Evolutionary conservation across 64 coral and sea anemone genomes (phyloP).

Genomic region (Montipora efflorescens): DNA sequence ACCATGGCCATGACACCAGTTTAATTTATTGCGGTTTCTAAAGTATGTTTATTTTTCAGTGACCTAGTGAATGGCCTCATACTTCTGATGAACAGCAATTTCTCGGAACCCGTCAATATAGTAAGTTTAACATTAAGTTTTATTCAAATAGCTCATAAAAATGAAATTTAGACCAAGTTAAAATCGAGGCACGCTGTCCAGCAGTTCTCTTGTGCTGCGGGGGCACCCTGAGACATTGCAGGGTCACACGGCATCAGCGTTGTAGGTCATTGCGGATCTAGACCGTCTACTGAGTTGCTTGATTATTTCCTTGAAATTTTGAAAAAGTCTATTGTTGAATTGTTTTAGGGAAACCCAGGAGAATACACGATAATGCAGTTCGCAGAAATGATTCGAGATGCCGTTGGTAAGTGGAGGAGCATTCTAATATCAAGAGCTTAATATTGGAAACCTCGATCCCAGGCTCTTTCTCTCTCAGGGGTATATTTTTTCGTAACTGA

Average conservation of each 20-base stretch:
- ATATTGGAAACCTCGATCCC: no score
- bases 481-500: no score
- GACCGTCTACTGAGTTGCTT: not conserved
- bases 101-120: conserved; percentile 87
- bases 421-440: not conserved
- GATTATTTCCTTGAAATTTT: no score
- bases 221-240: no score
- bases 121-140: conserved; percentile 44
- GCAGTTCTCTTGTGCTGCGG: no score
- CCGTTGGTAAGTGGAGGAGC: conserved; percentile 68
- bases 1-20: not conserved
- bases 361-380: conserved; percentile 94
- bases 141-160: no score
- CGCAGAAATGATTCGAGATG: conserved; percentile 83
- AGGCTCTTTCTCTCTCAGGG: no score
- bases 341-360: conserved; percentile 81
- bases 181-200: no score
- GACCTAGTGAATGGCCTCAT: conserved; percentile 90
- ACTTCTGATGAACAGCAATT: conserved; percentile 89
- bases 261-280: no score
- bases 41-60: conserved; percentile 35
- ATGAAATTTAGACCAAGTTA: no score
- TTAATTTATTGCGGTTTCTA: not conserved
- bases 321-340: not conserved
- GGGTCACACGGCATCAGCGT: no score